Conservation (phyloP, 2,888 invertebrate genomes). For the Atherix ibis region DNA sequence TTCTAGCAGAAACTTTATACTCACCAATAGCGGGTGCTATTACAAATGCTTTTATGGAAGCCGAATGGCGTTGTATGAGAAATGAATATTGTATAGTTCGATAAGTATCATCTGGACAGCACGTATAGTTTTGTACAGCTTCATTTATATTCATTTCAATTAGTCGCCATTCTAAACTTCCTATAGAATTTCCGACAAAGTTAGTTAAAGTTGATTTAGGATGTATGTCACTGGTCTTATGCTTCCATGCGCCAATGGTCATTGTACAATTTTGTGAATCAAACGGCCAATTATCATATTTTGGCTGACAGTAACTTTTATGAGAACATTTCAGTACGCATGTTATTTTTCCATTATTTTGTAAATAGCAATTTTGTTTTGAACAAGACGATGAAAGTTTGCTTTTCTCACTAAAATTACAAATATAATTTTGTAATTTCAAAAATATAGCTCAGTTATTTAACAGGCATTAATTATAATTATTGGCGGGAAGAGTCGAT, state of each 20-base stretch:
- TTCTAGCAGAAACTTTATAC: no score
- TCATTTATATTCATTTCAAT: constrained; percentile 31
- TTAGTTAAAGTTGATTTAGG: background rate
- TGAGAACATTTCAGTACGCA: constrained; percentile 44
- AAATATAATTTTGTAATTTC: no score
- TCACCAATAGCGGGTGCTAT: constrained; percentile 18
- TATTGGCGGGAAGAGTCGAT: no score
- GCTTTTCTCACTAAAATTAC: no score
- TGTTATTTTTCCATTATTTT: constrained; percentile 38
- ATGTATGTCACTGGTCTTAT: constrained; percentile 9
- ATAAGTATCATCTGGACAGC: constrained; percentile 42
- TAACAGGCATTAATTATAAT: no score
- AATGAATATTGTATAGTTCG: constrained; percentile 43
- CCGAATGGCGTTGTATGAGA: constrained; percentile 40
- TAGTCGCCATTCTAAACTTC: constrained; percentile 42
- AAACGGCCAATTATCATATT: constrained; percentile 46
- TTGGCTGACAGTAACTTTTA: constrained; percentile 41
- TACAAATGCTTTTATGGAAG: constrained; percentile 29
- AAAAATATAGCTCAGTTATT: no score
- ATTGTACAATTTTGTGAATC: constrained; percentile 49
- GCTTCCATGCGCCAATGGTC: constrained; percentile 46
- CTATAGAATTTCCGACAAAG: constrained; percentile 16
- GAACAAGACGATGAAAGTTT: no score
- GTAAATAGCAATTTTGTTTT: constrained; percentile 38
- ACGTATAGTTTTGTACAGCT: constrained; percentile 35